Base-by-base conservation (phyloP, 2,797 vertebrate species). In the Aphelocoma californica region DNA sequence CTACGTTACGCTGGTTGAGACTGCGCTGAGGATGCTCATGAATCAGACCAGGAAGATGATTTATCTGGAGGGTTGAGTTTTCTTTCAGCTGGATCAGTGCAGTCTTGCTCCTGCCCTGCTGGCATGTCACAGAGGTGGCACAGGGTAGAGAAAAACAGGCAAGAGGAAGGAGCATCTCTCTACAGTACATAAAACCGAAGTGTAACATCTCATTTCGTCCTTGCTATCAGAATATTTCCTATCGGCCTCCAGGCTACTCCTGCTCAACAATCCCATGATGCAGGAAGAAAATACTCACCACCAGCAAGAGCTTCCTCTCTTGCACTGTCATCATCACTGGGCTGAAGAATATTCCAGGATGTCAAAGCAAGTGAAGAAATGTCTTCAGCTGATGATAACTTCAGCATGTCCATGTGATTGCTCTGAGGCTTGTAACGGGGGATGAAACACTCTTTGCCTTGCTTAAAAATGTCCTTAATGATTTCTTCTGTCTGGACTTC, bases 351-450 rank as follows among this genome's bases (percentile, higher is more conserved):
- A 91, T 99, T 99, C 99, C 99, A 99, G 65, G 98, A 98, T 0
- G 99, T 99, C 87, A 98, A 92, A 28, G 98, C 98, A 90, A 99
- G 98, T 1, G 88, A 96, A 36, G 98, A 96, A 66, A 99, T 98
- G 92, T 99, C 99, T 84, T 98, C 97, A 42, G 97, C 77, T 31
- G 98, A 98, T 19, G 61, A 73, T 20, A 99, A 94, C 79, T 96
- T 98, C 86, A 99, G 87, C 99, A 99, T 99, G 96, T 99, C 99
- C 99, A 99, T 99, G 80, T 98, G 98, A 84, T 54, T 98, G 96
- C 98, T 98, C 88, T 93, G 84, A 70, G 95, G 92, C 64, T 96
- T 97, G 93, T 99, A 99, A 82, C 97, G 98, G 28, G 99, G 99
- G 90, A 99, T 98, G 93, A 99, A 99, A 97, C 99, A 99, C 90